A percentile compares a stretch with the other conserved stretches of the same genome.
phyloP scores from a whole-genome alignment of 2,888 invertebrate genomes.

The Nephrocerus scutellatus region DNA sequence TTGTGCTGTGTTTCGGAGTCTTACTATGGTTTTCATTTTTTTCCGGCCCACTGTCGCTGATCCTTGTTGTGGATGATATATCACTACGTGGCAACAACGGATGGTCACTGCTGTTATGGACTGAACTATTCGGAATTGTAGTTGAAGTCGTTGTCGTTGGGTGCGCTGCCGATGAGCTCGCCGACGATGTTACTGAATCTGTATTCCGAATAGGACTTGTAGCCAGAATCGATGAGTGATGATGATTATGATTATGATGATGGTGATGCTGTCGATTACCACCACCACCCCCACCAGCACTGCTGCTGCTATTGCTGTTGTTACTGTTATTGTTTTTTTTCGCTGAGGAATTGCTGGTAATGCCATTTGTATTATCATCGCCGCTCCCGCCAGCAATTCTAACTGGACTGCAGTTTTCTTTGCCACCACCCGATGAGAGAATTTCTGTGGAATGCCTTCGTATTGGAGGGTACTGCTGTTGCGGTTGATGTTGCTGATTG shows the following conservation, averaged over 20 bases:
- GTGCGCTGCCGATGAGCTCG: slow-evolving; percentile 3
- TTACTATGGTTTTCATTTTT: slow-evolving; percentile 20
- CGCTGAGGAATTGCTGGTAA: no score
- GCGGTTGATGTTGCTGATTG: slow-evolving; percentile 16
- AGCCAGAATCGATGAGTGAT: slow-evolving; percentile 13
- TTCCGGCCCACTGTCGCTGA: slow-evolving; percentile 12
- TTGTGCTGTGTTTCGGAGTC: slow-evolving; percentile 21
- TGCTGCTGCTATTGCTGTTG: slow-evolving; percentile 14
- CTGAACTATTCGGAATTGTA: background rate
- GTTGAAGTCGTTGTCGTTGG: slow-evolving; percentile 4
- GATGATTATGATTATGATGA: slow-evolving; percentile 11
- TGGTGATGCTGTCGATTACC: no score
- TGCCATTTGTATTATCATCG: no score
- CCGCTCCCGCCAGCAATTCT: slow-evolving; percentile 4
- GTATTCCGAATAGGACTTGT: slow-evolving; percentile 17
- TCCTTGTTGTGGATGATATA: no score
- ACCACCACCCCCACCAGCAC: slow-evolving; percentile 8
- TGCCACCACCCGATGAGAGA: slow-evolving; percentile 31
- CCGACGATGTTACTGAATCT: background rate
- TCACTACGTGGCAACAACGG: no score
- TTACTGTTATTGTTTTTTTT: no score
- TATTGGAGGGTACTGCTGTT: no score
- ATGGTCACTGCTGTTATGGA: background rate
- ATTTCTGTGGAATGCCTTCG: slow-evolving; percentile 47
- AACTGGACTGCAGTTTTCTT: slow-evolving; percentile 27